These are phyloP conservation scores for Zonotrichia leucophrys DNA, from an alignment of 2,113 vertebrate species.

Conservation along the genomic window DNA sequence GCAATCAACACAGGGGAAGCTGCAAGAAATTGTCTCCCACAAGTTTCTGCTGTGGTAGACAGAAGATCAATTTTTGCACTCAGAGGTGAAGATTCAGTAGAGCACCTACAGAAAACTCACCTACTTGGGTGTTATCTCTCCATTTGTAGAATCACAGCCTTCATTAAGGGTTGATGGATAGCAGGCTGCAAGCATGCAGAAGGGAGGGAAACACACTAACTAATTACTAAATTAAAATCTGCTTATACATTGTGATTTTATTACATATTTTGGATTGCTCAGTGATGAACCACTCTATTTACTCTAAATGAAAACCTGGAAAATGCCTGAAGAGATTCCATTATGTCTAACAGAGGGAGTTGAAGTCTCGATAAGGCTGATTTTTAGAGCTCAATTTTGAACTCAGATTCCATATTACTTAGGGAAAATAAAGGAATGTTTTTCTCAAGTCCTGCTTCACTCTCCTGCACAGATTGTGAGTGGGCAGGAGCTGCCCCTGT, in stretches of 20 bases:
- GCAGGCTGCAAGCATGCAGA: not conserved
- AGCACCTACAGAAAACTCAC: constrained; percentile 46
- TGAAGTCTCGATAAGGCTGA: not conserved
- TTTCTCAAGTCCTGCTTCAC: not conserved
- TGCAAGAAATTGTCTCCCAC: constrained; percentile 65
- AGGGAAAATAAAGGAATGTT: not conserved
- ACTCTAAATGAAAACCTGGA: not conserved
- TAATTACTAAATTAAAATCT: not conserved
- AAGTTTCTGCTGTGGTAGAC: constrained; percentile 52
- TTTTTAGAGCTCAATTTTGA: not conserved
- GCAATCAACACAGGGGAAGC: constrained; percentile 70
- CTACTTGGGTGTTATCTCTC: constrained; percentile 49
- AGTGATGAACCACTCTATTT: not conserved
- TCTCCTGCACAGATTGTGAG: fast-evolving
- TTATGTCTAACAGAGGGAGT: not conserved
- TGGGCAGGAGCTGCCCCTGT: not conserved
- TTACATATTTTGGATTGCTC: not conserved
- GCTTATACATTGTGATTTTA: not conserved
- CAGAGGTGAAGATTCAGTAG: constrained; percentile 57
- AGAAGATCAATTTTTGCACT: constrained; percentile 68
- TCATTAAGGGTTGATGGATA: constrained; percentile 23
- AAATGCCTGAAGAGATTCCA: not conserved
- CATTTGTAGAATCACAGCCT: not conserved
- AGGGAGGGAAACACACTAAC: not conserved
- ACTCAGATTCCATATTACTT: not conserved